phyloP scores from a whole-genome alignment of 2,113 vertebrate species.

The Platichthys stellatus region DNA sequence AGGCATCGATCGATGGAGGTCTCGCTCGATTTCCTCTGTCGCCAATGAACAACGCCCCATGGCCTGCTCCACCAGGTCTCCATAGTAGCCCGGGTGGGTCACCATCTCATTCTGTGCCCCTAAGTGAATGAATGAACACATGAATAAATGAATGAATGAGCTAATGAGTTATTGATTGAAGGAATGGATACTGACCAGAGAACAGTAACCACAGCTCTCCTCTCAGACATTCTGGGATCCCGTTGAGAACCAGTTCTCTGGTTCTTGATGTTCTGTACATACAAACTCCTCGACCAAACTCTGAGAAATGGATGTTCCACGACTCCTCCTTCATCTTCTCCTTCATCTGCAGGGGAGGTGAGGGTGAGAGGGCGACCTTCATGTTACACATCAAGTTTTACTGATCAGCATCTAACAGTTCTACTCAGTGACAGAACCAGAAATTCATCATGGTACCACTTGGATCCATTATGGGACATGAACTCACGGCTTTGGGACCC shows the following conservation, averaged over 20 bases:
- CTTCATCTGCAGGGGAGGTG: slow-evolving; percentile 84
- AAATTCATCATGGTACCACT: not conserved
- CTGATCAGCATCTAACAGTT: not conserved
- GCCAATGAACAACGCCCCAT: slow-evolving; percentile 90
- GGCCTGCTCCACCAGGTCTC: slow-evolving; percentile 90
- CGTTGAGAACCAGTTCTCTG: slow-evolving; percentile 91
- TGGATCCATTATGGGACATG: not conserved
- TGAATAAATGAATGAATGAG: not conserved
- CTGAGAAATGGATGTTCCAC: slow-evolving; percentile 98
- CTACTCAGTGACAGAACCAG: not conserved
- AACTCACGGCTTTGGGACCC: slow-evolving; percentile 88
- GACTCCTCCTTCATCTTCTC: slow-evolving; percentile 98
- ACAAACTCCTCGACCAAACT: slow-evolving; percentile 95
- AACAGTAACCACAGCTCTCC: slow-evolving; percentile 98
- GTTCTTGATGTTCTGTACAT: slow-evolving; percentile 97
- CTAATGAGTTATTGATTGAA: slow-evolving; percentile 37
- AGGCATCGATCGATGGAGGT: slow-evolving; percentile 98
- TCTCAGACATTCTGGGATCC: slow-evolving; percentile 92
- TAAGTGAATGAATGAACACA: slow-evolving; percentile 55
- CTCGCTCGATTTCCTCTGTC: slow-evolving; percentile 96
- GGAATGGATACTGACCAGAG: slow-evolving; percentile 68
- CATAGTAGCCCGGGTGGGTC: slow-evolving; percentile 92
- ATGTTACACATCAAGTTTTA: not conserved
- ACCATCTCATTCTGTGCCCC: slow-evolving; percentile 96
- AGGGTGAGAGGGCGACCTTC: not conserved